Percentiles rank a stretch among this genome's conserved stretches.
Evolutionary conservation across 2,113 vertebrate genomes (phyloP).

Genomic region (Limanda limanda): DNA sequence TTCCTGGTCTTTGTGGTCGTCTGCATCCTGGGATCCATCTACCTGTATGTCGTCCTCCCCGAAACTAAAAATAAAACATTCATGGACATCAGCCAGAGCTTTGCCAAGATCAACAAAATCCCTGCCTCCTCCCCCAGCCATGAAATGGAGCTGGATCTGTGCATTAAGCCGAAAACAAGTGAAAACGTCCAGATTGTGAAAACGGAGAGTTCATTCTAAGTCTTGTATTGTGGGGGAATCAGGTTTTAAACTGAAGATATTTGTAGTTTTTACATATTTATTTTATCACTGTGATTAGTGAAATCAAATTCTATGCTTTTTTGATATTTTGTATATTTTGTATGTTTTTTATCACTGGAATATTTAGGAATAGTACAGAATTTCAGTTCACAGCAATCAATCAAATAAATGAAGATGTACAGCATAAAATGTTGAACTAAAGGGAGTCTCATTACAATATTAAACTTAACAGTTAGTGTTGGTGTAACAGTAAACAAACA

Average conservation of each 20-base stretch:
- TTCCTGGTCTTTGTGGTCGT: conserved; percentile 91
- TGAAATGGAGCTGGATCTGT: conserved; percentile 80
- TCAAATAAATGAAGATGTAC: not conserved
- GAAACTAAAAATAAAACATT: conserved; percentile 97
- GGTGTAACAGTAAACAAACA: not conserved
- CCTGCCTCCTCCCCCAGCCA: conserved; percentile 46
- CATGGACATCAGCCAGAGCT: conserved; percentile 90
- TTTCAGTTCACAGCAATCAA: conserved; percentile 14
- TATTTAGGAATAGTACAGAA: conserved; percentile 6
- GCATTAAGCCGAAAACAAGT: conserved; percentile 43
- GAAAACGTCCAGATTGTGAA: conserved; percentile 54
- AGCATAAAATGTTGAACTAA: not conserved
- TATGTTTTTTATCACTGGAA: conserved; percentile 24
- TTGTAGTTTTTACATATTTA: conserved; percentile 39
- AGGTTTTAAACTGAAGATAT: not conserved
- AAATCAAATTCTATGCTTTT: not conserved
- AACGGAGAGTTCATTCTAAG: conserved; percentile 75
- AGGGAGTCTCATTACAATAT: not conserved
- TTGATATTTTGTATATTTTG: conserved; percentile 9
- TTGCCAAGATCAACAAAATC: conserved; percentile 89
- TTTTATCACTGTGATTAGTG: conserved; percentile 23
- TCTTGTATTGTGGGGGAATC: not conserved
- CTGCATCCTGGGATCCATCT: conserved; percentile 84
- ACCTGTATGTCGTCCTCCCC: conserved; percentile 89
- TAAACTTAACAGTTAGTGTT: not conserved